Conservation (phyloP, 2,797 vertebrate genomes). For the Xenentodon cancila region DNA sequence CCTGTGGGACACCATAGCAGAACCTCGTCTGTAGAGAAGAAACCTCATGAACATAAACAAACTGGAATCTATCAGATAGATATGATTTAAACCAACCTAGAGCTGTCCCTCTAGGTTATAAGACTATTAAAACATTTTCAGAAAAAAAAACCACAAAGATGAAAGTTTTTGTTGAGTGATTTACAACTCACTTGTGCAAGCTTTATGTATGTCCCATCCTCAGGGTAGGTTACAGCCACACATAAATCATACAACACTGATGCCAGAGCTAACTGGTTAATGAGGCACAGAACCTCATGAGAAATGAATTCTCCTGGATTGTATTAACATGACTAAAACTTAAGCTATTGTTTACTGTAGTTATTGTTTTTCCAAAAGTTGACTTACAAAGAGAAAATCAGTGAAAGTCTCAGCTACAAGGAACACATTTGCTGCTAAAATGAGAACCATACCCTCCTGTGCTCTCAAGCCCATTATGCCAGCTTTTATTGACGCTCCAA, state of each 20-base stretch:
- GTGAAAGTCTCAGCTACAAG: constrained; percentile 39
- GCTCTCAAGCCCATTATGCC: constrained; percentile 46
- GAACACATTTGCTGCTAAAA: constrained; percentile 55
- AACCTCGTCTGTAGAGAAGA: too few species aligned
- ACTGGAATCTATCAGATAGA: too few species aligned
- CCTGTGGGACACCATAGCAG: too few species aligned
- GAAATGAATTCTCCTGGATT: constrained; percentile 8
- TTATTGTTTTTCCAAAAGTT: constrained; percentile 43
- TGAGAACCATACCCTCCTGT: constrained; percentile 64
- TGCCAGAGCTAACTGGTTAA: constrained; percentile 12
- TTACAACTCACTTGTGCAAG: constrained; percentile 6
- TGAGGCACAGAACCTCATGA: constrained; percentile 18
- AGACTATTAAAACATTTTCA: constrained; percentile 13
- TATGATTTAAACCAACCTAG: too few species aligned
- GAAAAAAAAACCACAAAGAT: constrained; percentile 6
- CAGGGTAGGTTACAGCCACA: constrained; percentile 5
- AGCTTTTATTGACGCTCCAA: constrained; percentile 60
- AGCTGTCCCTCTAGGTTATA: too few species aligned
- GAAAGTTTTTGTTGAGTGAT: constrained; percentile 31
- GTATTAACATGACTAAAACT: constrained; percentile 21
- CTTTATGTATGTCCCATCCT: constrained; percentile 22
- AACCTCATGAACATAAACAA: too few species aligned
- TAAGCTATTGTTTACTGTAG: constrained; percentile 26
- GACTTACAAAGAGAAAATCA: constrained; percentile 24
- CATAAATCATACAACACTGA: constrained; percentile 19